Evolutionary conservation across 2,797 vertebrate genomes (phyloP).

Genomic region (Epinephelus coioides): DNA sequence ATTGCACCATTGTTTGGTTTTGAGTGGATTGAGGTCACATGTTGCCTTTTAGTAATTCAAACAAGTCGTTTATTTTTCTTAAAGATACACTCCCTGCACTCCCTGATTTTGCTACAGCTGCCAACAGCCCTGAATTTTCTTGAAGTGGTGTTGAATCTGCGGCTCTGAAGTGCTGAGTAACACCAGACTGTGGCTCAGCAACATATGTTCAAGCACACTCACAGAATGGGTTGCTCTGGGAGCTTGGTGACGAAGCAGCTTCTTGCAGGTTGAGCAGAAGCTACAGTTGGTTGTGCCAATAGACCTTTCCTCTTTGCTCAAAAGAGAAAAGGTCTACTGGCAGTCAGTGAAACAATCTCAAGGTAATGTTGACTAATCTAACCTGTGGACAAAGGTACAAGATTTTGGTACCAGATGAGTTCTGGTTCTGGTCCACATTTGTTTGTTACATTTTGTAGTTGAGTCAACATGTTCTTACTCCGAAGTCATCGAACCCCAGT

Average conservation of each 20-base stretch:
- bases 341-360: no score
- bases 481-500: no score
- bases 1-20: slow-evolving; percentile 54
- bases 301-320: no score
- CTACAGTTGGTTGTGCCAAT: not conserved
- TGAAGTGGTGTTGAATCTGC: not conserved
- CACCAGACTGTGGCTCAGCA: not conserved
- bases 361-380: no score
- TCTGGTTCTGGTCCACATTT: no score
- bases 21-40: slow-evolving; percentile 41
- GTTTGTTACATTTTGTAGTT: no score
- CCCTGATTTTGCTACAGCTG: not conserved
- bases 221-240: not conserved
- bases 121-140: not conserved
- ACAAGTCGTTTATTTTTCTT: slow-evolving; percentile 35
- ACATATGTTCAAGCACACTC: not conserved
- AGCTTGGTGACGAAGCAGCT: not conserved
- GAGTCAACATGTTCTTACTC: no score
- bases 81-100: not conserved
- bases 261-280: not conserved
- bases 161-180: not conserved
- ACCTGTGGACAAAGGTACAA: no score
- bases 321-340: no score
- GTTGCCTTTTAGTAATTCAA: slow-evolving; percentile 35
- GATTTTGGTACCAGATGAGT: no score